Conservation (phyloP, 1,140 invertebrate species). For the Lethocerus indicus region DNA sequence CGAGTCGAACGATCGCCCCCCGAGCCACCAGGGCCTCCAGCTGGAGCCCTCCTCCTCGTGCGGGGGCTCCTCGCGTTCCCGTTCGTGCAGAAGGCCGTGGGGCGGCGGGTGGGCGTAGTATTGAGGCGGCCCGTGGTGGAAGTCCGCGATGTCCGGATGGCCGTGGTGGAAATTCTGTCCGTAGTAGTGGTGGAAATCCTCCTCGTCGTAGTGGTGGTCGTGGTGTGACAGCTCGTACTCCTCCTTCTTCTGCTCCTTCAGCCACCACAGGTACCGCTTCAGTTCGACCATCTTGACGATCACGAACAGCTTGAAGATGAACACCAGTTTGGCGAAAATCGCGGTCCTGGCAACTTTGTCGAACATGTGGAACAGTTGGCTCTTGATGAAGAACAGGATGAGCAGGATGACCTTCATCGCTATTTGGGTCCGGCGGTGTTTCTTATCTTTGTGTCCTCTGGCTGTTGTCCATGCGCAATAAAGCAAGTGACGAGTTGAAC, state of each 20-base stretch:
- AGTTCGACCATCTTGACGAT: slow-evolving; percentile 12
- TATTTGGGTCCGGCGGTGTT: slow-evolving; percentile 10
- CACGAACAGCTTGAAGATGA: slow-evolving; percentile 12
- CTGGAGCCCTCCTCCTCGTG: neutral
- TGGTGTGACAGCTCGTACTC: slow-evolving; percentile 8
- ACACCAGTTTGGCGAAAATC: slow-evolving; percentile 12
- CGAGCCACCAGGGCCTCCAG: neutral
- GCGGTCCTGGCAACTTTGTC: slow-evolving; percentile 13
- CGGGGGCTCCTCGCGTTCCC: neutral
- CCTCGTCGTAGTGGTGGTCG: slow-evolving; percentile 11
- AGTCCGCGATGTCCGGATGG: neutral
- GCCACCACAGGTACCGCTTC: slow-evolving; percentile 13
- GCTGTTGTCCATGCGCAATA: no score
- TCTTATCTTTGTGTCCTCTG: slow-evolving; percentile 12
- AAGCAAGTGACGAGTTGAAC: no score
- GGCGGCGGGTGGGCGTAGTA: neutral
- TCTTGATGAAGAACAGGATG: slow-evolving; percentile 13
- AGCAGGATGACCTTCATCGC: slow-evolving; percentile 13
- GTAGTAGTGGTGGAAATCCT: slow-evolving; percentile 4
- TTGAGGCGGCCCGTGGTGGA: neutral
- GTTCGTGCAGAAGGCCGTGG: neutral
- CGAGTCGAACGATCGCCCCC: neutral
- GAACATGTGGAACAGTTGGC: slow-evolving; percentile 16
- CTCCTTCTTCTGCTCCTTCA: slow-evolving; percentile 13
- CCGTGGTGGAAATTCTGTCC: neutral